A percentile compares a stretch with the other conserved stretches of the same genome.
phyloP scores from a whole-genome alignment of 2,888 invertebrate genomes.

The Heliconius aoede region DNA sequence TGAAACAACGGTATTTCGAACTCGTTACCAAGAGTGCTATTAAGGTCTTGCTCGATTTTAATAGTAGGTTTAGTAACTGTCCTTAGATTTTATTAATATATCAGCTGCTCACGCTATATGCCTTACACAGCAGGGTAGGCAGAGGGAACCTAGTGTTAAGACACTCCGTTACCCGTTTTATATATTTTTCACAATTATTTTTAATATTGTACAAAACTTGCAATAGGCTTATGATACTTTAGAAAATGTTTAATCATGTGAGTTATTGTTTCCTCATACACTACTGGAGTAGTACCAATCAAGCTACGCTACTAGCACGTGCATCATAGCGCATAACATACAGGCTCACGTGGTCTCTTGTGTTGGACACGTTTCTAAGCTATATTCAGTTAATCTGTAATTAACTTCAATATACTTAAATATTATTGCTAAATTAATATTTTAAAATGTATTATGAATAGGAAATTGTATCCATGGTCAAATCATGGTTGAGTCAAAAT shows the following conservation, averaged over 20 bases:
- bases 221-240: neutral
- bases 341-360: slow-evolving; percentile 33
- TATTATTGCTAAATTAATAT: neutral
- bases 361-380: slow-evolving; percentile 24
- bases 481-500: neutral
- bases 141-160: too few relatives aligned
- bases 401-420: neutral
- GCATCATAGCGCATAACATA: slow-evolving; percentile 19
- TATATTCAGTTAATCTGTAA: neutral
- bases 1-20: slow-evolving; percentile 74
- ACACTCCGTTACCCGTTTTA: too few relatives aligned
- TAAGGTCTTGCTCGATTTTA: slow-evolving; percentile 67
- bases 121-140: too few relatives aligned
- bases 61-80: slow-evolving; percentile 44
- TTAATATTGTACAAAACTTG: neutral
- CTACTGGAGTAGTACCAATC: slow-evolving; percentile 31
- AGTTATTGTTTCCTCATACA: slow-evolving; percentile 38
- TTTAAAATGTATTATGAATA: neutral
- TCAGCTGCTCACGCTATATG: neutral
- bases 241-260: slow-evolving; percentile 24
- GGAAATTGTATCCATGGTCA: neutral
- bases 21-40: slow-evolving; percentile 64
- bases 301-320: slow-evolving; percentile 35
- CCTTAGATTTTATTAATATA: slow-evolving; percentile 34
- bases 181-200: neutral